A percentile compares a stretch with the other conserved stretches of the same genome.
Evolutionary conservation across 1,140 invertebrate species (phyloP).

Genomic region (Wiebesia pumilae): DNA sequence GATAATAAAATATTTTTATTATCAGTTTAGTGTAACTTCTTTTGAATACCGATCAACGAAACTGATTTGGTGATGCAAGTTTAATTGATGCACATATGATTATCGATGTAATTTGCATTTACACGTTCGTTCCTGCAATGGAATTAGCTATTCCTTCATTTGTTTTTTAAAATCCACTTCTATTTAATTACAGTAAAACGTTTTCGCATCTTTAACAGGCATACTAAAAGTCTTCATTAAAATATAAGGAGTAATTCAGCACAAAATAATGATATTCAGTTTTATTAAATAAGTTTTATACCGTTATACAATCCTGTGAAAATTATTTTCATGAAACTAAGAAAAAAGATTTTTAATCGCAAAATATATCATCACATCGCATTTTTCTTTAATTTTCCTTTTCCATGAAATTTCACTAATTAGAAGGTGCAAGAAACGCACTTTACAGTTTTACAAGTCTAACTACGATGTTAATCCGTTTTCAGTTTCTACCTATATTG

Average conservation of each 20-base stretch:
- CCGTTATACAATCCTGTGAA: not conserved
- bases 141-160: not conserved
- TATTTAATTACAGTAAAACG: not conserved
- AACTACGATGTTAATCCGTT: too few relatives aligned
- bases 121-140: not conserved
- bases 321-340: not conserved
- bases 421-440: too few relatives aligned
- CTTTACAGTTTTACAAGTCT: too few relatives aligned
- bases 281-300: not conserved
- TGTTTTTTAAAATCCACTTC: not conserved
- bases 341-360: too few relatives aligned
- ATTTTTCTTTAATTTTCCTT: too few relatives aligned
- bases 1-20: not conserved
- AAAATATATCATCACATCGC: too few relatives aligned
- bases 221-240: not conserved
- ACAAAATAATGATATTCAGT: not conserved
- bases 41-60: not conserved
- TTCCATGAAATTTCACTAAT: too few relatives aligned
- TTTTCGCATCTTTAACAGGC: not conserved
- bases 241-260: not conserved
- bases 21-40: not conserved
- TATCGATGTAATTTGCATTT: slow-evolving; percentile 20
- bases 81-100: slow-evolving; percentile 22
- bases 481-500: too few relatives aligned
- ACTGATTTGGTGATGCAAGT: not conserved